A percentile compares a stretch with the other conserved stretches of the same genome.
phyloP scores from a whole-genome alignment of 53 echinoderm and acorn worm species.

The Stichopus horrens region DNA sequence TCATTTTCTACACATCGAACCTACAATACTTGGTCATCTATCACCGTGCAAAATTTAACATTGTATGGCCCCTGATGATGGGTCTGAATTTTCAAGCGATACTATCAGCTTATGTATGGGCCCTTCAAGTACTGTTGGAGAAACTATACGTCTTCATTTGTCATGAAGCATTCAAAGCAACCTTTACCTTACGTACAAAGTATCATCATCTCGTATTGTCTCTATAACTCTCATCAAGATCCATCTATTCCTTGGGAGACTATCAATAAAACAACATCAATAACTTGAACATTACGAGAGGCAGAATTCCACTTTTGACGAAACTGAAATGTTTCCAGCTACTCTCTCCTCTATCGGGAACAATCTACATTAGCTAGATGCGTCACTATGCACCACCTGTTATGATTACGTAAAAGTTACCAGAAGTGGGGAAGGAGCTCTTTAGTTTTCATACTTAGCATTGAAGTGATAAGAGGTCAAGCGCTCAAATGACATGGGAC shows the following conservation, averaged over 20 bases:
- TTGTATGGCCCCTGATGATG: slow-evolving; percentile 23
- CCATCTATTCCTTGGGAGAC: slow-evolving; percentile 10
- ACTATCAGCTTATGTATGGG: slow-evolving; percentile 31
- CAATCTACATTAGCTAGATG: slow-evolving; percentile 38
- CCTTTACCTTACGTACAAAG: slow-evolving; percentile 4
- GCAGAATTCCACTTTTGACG: slow-evolving; percentile 37
- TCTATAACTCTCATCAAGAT: not conserved
- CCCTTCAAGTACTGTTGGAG: not conserved
- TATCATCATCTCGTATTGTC: not conserved
- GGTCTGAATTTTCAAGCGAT: not conserved
- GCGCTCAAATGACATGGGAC: slow-evolving; percentile 8
- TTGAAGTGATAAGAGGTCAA: slow-evolving; percentile 9
- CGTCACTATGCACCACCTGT: slow-evolving; percentile 13
- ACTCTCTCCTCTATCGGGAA: slow-evolving; percentile 44
- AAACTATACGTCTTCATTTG: not conserved
- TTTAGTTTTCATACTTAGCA: not conserved
- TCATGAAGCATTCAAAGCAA: not conserved
- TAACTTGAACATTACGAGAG: slow-evolving; percentile 11
- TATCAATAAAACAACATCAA: slow-evolving; percentile 37
- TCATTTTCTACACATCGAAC: no score
- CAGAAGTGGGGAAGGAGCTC: slow-evolving; percentile 29
- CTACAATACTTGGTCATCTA: no score
- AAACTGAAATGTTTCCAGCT: not conserved
- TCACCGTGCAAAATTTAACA: no score
- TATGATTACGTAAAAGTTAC: not conserved